Percentiles rank a stretch among this genome's conserved stretches.
phyloP scores from a whole-genome alignment of 2,888 invertebrate species.

The Ophion costatus region DNA sequence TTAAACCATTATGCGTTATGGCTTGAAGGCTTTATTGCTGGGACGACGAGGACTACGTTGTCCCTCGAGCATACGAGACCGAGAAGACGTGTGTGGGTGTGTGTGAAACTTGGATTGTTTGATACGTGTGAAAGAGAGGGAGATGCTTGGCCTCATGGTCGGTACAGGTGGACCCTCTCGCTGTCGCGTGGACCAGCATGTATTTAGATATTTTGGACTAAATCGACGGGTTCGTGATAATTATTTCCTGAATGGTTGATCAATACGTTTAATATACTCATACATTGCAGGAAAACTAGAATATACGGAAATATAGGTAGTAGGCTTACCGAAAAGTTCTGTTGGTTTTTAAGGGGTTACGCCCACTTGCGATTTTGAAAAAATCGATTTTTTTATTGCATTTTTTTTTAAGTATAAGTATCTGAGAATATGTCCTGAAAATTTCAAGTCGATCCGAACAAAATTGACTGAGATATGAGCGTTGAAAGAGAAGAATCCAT shows the following conservation, averaged over 20 bases:
- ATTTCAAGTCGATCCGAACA: too few relatives aligned
- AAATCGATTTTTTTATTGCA: too few relatives aligned
- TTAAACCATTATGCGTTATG: conserved; percentile 81
- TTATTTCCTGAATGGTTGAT: background rate
- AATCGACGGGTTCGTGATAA: conserved; percentile 10
- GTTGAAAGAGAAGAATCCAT: too few relatives aligned
- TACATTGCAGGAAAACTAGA: background rate
- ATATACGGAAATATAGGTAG: too few relatives aligned
- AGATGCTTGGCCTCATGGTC: conserved; percentile 9
- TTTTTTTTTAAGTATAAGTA: too few relatives aligned
- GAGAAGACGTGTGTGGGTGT: conserved; percentile 3
- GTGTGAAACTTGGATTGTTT: background rate
- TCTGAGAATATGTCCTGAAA: too few relatives aligned
- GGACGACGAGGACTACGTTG: conserved; percentile 58
- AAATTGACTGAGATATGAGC: too few relatives aligned
- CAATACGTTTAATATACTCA: background rate
- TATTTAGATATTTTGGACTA: background rate
- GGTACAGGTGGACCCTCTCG: conserved; percentile 45
- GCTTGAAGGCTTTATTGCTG: conserved; percentile 79
- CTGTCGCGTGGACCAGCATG: conserved; percentile 49
- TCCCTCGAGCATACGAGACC: conserved; percentile 65
- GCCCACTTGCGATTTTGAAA: too few relatives aligned
- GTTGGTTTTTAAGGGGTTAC: too few relatives aligned
- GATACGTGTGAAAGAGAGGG: background rate
- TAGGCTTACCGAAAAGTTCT: too few relatives aligned